Percentiles rank a stretch among this genome's conserved stretches.
Evolutionary conservation across 1,140 invertebrate species (phyloP).

Genomic region (Megathymus violae): DNA sequence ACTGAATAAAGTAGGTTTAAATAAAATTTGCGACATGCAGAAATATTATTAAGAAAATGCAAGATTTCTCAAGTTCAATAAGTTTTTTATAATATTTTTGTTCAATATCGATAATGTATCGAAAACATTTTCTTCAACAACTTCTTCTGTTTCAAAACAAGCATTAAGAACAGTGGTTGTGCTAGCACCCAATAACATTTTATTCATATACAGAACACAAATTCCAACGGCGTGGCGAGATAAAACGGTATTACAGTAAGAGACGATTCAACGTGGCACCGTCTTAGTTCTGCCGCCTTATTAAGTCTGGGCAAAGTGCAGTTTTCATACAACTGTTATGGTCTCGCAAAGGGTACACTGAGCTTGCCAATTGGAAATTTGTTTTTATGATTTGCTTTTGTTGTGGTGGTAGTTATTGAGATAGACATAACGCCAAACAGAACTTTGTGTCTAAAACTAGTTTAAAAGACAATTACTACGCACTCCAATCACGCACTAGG

Average conservation of each 20-base stretch:
- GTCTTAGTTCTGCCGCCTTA: conserved; percentile 2
- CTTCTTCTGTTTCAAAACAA: neutral
- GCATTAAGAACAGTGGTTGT: neutral
- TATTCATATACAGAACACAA: conserved; percentile 33
- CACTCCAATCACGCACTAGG: no score
- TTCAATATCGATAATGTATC: neutral
- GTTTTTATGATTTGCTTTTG: neutral
- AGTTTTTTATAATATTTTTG: no score
- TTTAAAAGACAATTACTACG: no score
- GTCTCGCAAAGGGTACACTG: conserved; percentile 6
- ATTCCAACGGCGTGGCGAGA: conserved; percentile 17
- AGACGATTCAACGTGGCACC: neutral
- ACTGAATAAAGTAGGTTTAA: no score
- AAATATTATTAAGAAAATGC: no score
- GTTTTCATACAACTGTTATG: conserved; percentile 25
- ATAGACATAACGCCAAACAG: no score
- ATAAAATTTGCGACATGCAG: no score
- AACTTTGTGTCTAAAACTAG: no score
- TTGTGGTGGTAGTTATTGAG: neutral
- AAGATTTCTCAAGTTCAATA: no score
- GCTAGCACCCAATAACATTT: conserved; percentile 20
- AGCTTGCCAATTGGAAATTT: conserved; percentile 8
- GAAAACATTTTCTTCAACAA: neutral
- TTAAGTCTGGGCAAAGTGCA: conserved; percentile 19
- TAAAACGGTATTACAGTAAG: conserved; percentile 16